Base-by-base conservation (phyloP, 2,888 invertebrate species). In the Trichopoda pennipes region DNA sequence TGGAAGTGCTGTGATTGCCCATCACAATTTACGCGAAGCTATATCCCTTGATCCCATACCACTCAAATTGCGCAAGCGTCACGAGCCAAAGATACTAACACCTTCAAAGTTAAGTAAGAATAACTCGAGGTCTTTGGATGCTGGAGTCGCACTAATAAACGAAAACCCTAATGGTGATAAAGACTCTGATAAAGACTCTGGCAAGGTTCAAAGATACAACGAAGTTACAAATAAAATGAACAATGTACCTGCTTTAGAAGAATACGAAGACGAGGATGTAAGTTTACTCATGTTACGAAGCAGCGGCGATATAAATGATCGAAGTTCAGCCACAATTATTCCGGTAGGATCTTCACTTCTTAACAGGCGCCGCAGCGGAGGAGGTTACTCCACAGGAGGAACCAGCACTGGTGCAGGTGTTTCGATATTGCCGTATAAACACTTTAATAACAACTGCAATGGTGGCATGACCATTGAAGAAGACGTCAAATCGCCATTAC, bases 41-140 rank as follows among this genome's bases (percentile, higher is more conserved):
- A 93, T 93, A 83, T 94, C 94, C 0, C 90, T 95, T 80, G 95
- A 95, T 88, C 93, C 93, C 3, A 92, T 95, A 87, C 94, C 94
- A 9, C 82, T 87, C 86, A 89, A 89, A 35, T 32, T 87, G 74
- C 88, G 88, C 17, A 89, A 88, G 70, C 89, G 90, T 0, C 85
- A 87, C 60, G 90, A 90, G 19, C 85, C 86, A 44, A 80, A 84
- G 68, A 88, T 89, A 84, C 76, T 88, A 74, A 88, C 88, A 53
- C 88, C 88, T 58, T 89, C 89, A 51, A 90, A 90, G 78, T 86
- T 90, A 55, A 87, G 88, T 12, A 91, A 91, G 84, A 89, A 89
- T 68, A 90, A 90, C 78, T 91, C 91, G 58, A 88, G 90, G 56
- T 91, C 91, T 21, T 85, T 91, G 80, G 91, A 91, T 82, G 87